These are phyloP conservation scores for Struthidea cinerea DNA, from an alignment of 2,113 vertebrate species.

Conservation along the genomic window DNA sequence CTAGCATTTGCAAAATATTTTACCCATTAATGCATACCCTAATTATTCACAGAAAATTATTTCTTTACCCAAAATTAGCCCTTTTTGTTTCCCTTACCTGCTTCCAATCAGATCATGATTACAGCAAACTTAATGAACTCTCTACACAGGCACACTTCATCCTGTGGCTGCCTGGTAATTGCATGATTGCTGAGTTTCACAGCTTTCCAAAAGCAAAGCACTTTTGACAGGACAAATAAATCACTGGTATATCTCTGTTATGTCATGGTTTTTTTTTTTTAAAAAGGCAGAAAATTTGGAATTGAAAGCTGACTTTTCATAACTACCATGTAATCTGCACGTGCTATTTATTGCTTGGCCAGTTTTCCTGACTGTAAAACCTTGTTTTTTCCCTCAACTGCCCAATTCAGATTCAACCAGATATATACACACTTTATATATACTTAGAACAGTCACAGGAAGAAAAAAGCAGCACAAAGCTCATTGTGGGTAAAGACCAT, in stretches of 20 bases:
- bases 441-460: not conserved
- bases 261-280: not conserved
- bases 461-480: not conserved
- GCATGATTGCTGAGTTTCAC: not conserved
- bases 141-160: not conserved
- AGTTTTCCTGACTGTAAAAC: not conserved
- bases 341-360: not conserved
- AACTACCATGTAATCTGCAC: not conserved
- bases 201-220: not conserved
- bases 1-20: constrained; percentile 7
- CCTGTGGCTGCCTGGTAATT: not conserved
- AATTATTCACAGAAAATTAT: constrained; percentile 34
- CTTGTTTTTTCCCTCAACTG: not conserved
- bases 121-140: not conserved
- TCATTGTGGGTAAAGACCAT: not conserved
- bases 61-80: constrained; percentile 12
- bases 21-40: not conserved
- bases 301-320: not conserved
- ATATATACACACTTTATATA: not conserved
- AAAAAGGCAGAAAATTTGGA: not conserved
- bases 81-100: not conserved
- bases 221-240: constrained; percentile 3
- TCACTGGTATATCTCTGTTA: not conserved
- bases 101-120: constrained; percentile 34
- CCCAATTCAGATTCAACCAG: not conserved